Percentiles rank a stretch among this genome's conserved stretches.
These are phyloP conservation scores for Asteroscopus sphinx DNA, from an alignment of 2,888 invertebrate genomes.

Conservation along the genomic window DNA sequence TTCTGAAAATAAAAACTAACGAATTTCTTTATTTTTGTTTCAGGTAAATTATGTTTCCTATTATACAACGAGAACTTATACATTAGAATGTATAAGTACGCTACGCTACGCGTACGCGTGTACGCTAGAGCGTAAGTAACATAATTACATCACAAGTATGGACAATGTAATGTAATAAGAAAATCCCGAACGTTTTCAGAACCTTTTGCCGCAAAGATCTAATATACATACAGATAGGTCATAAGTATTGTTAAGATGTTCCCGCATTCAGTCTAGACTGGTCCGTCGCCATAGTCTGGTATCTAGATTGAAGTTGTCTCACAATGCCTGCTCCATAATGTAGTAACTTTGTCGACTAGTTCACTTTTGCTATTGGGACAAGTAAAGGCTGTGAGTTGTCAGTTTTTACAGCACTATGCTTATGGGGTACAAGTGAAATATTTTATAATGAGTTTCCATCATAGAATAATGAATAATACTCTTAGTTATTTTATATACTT, in stretches of 20 bases:
- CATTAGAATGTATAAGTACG: no score
- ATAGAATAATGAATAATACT: no score
- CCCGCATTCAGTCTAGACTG: constrained; percentile 54
- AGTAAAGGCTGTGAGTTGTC: constrained; percentile 5
- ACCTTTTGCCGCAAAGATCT: constrained; percentile 21
- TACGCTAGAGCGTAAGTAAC: constrained; percentile 9
- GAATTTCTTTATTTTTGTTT: constrained; percentile 43
- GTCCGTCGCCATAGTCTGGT: constrained; percentile 47
- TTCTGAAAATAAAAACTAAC: constrained; percentile 7
- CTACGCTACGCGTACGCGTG: no score
- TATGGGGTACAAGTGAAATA: neutral
- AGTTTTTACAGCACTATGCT: neutral
- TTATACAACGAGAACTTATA: neutral
- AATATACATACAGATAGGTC: constrained; percentile 35
- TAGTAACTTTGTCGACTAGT: constrained; percentile 7
- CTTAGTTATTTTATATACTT: no score
- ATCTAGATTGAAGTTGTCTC: constrained; percentile 46
- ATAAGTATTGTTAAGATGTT: constrained; percentile 25
- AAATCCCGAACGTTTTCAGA: constrained; percentile 2
- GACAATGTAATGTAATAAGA: neutral
- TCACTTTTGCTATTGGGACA: constrained; percentile 16
- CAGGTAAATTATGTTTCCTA: constrained; percentile 51
- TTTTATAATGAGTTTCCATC: no score
- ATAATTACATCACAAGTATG: neutral
- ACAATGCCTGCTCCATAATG: constrained; percentile 27